These are phyloP conservation scores for Aphis gossypii DNA, from an alignment of 1,140 invertebrate genomes.

Conservation along the genomic window DNA sequence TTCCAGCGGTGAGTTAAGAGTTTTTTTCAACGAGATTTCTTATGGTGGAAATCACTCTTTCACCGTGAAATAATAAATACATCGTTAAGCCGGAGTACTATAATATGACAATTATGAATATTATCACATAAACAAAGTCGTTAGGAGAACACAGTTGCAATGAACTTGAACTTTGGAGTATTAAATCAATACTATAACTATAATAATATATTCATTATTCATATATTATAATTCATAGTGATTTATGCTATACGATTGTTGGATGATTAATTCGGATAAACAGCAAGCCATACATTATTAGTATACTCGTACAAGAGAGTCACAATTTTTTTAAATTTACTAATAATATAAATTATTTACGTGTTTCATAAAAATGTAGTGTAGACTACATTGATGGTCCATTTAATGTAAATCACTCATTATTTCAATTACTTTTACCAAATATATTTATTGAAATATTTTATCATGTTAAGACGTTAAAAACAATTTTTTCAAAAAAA, in stretches of 20 bases:
- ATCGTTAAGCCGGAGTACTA: too few relatives aligned
- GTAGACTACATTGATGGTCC: too few relatives aligned
- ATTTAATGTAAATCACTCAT: too few relatives aligned
- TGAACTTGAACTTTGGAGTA: neutral
- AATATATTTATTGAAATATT: too few relatives aligned
- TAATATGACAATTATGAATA: neutral
- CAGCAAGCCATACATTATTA: neutral
- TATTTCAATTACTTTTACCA: too few relatives aligned
- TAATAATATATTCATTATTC: neutral
- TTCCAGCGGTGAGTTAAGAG: neutral
- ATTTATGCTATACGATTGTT: neutral
- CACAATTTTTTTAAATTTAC: too few relatives aligned
- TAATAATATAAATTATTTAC: too few relatives aligned
- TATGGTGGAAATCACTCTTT: neutral
- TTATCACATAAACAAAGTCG: neutral
- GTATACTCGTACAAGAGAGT: too few relatives aligned
- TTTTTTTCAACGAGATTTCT: neutral
- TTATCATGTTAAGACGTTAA: too few relatives aligned
- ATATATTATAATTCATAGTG: neutral
- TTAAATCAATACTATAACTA: neutral
- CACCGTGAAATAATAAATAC: neutral
- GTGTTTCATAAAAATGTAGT: too few relatives aligned
- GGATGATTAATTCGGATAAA: neutral
- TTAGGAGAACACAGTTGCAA: neutral
- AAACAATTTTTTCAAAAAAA: too few relatives aligned